Conservation (phyloP, 2,888 invertebrate genomes). For the Dicycla oo region DNA sequence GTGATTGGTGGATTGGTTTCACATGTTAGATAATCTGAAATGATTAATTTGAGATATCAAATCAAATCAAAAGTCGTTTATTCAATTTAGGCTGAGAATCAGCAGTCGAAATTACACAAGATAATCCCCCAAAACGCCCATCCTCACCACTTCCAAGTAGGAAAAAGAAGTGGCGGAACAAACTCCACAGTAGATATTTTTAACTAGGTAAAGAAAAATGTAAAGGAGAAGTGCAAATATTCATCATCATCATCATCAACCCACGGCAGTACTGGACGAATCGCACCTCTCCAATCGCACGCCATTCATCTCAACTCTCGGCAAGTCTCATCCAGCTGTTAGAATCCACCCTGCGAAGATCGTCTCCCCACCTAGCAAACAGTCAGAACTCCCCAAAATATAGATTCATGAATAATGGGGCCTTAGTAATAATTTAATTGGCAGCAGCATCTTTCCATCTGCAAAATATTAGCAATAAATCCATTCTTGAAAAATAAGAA, state of each 20-base stretch:
- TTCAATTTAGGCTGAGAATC: no score
- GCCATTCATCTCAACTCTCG: no score
- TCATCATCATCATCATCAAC: neutral
- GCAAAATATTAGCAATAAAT: no score
- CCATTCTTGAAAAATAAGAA: no score
- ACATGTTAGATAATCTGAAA: neutral
- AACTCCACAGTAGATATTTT: no score
- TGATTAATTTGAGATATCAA: neutral
- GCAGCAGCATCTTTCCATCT: neutral
- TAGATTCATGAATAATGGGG: neutral
- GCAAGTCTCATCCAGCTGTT: neutral
- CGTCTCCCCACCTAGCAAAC: neutral
- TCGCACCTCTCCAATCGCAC: no score
- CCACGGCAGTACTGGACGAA: neutral
- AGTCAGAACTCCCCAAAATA: neutral
- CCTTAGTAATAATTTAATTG: neutral
- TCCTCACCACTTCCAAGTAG: no score
- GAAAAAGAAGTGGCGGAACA: no score
- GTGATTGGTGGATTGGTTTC: slow-evolving; percentile 9
- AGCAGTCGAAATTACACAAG: no score
- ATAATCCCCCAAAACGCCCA: no score
- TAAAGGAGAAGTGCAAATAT: neutral
- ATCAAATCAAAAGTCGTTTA: no score
- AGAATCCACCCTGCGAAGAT: neutral
- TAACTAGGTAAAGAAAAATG: neutral